phyloP scores from a whole-genome alignment of 2,888 invertebrate genomes.

The Polydrusus pterygomalis region DNA sequence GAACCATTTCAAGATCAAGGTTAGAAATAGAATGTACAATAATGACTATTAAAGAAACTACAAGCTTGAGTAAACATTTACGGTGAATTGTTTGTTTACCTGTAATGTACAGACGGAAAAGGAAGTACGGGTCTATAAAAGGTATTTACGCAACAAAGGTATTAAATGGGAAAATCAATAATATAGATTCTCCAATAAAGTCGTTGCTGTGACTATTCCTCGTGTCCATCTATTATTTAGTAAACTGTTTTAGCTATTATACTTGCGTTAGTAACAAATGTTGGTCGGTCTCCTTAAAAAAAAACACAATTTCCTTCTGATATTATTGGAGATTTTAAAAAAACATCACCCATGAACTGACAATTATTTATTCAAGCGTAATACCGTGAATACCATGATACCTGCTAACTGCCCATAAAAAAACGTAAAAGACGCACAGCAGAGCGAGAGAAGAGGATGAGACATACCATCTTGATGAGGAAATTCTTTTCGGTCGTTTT shows the following conservation, averaged over 20 bases:
- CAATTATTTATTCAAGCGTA: slow-evolving; percentile 51
- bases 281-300: not conserved
- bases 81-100: slow-evolving; percentile 1
- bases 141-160: too few species aligned
- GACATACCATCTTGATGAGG: slow-evolving; percentile 42
- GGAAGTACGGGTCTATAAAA: slow-evolving; percentile 7
- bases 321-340: not conserved
- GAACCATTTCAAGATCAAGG: slow-evolving; percentile 6
- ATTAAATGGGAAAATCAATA: not conserved
- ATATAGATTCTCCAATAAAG: too few species aligned
- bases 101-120: slow-evolving; percentile 12
- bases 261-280: too few species aligned
- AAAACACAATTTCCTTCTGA: not conserved
- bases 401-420: slow-evolving; percentile 46
- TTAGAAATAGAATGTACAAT: not conserved
- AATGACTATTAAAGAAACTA: slow-evolving; percentile 6
- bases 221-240: too few species aligned
- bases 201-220: too few species aligned
- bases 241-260: too few species aligned
- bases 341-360: slow-evolving; percentile 45
- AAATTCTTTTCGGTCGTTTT: slow-evolving; percentile 64
- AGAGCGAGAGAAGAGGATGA: slow-evolving; percentile 19
- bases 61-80: slow-evolving; percentile 10
- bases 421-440: slow-evolving; percentile 33
- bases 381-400: slow-evolving; percentile 51